Evolutionary conservation across 2,113 vertebrate species (phyloP).

Genomic region (Gymnogyps californianus): DNA sequence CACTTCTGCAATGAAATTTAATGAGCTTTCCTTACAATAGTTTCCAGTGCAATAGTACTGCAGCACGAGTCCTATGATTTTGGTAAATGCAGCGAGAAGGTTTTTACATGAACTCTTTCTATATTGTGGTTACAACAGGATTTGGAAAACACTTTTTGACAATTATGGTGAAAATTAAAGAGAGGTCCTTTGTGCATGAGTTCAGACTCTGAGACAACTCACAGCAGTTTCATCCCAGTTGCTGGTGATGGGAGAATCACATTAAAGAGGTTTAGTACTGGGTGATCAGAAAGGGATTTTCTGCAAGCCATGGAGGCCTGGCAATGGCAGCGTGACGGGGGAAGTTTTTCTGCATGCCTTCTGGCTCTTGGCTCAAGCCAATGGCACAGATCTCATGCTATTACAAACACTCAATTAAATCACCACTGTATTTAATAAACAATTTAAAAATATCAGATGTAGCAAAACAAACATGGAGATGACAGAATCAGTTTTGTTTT

Average conservation of each 20-base stretch:
- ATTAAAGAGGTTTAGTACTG: background rate
- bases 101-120: background rate
- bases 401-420: constrained; percentile 10
- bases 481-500: constrained; percentile 26
- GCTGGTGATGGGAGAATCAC: background rate
- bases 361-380: background rate
- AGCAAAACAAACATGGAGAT: constrained; percentile 20
- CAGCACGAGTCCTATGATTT: background rate
- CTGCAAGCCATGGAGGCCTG: background rate
- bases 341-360: background rate
- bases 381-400: background rate
- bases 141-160: background rate
- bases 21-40: background rate
- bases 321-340: background rate
- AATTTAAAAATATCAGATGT: constrained; percentile 45
- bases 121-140: background rate
- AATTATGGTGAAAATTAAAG: background rate
- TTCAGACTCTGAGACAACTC: background rate
- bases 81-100: background rate
- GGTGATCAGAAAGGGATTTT: background rate
- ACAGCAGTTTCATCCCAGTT: background rate
- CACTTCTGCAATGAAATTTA: background rate
- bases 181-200: background rate
- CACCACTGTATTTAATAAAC: constrained; percentile 21
- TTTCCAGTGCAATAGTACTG: background rate